Base-by-base conservation (phyloP, 2,888 invertebrate genomes). In the Cerceris rybyensis region DNA sequence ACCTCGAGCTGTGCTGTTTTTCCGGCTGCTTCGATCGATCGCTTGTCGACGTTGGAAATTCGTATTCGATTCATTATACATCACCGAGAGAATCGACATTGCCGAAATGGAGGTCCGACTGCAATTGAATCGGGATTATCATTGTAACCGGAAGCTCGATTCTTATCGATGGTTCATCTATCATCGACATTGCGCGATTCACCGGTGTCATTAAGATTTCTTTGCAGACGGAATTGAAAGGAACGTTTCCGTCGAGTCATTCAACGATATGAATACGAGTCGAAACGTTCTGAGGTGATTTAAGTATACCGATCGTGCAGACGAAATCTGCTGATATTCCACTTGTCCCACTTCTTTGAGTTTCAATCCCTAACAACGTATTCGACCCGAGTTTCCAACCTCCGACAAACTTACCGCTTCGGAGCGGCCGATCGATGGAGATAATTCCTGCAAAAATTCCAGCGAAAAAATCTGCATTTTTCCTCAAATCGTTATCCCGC, bases 131-230 rank as follows among this genome's bases (percentile, higher is more conserved):
- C 49, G 63, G 52, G 57, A 58, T 16, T 43, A 55, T 55, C 55
- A 57, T 16, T 49, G 63, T 13, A 63, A 63, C 57, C 70, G 70
- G 70, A 70, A 70, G 50, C 46, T 63, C 50, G 70, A 57, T 57
- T 14, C 61, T 55, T 70, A 70, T 63, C 63, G 17, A 11, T 49
- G 63, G 63, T 70, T 63, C 63, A 57, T 59, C 57, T 16, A 50
- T 41, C 50, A 41, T 58, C 49, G 50, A 9, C 50, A 16, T 65
- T 65, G 42, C 58, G 58, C 58, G 49, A 67, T 17, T 16, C 42
- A 11, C 39, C 13, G 65, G 46, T 52, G 49, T 68, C 68, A 50
- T 65, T 60, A 75, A 9, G 42, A 17, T 65, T 14, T 59, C 41
- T 46, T 17, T 55, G 39, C 16, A 41, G 68, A 14, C 28, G 13